Evolutionary conservation across 92 coral and sea anemone species (phyloP).

Genomic region (Heteractis magnifica): DNA sequence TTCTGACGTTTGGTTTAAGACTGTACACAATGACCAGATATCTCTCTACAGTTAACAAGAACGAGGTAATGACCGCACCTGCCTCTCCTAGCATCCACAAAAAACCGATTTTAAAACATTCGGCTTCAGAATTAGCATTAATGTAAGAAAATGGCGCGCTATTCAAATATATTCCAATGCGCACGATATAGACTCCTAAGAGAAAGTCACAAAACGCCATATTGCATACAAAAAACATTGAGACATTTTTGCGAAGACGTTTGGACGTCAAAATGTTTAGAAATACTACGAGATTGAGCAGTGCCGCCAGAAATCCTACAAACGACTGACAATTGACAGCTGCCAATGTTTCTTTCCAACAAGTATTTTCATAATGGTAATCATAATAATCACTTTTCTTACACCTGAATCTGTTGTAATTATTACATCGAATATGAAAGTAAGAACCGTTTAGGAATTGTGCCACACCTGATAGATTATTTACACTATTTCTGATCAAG

Average conservation of each 20-base stretch:
- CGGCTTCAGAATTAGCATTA: not conserved
- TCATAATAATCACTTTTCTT: too few species aligned
- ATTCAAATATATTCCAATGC: slow-evolving; percentile 25
- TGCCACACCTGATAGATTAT: not conserved
- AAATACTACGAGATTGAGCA: slow-evolving; percentile 28
- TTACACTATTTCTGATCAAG: not conserved
- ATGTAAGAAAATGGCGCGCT: not conserved
- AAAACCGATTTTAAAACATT: slow-evolving; percentile 26
- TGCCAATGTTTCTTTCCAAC: not conserved
- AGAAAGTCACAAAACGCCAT: slow-evolving; percentile 48
- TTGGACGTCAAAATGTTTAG: slow-evolving; percentile 8
- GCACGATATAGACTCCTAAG: slow-evolving; percentile 27
- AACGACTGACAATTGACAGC: not conserved
- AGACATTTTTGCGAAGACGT: slow-evolving; percentile 29
- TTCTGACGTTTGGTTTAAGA: slow-evolving; percentile 28
- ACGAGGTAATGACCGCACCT: slow-evolving; percentile 29
- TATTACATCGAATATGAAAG: not conserved
- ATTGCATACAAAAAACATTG: slow-evolving; percentile 35
- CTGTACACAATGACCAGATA: slow-evolving; percentile 39
- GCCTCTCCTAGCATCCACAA: slow-evolving; percentile 37
- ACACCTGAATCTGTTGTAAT: not conserved
- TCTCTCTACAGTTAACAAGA: slow-evolving; percentile 41
- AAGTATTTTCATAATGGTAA: not conserved
- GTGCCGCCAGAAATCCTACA: not conserved
- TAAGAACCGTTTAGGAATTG: not conserved